A percentile compares a stretch with the other conserved stretches of the same genome.
These are phyloP conservation scores for Chelonia mydas DNA, from an alignment of 2,797 vertebrate genomes.

Conservation along the genomic window DNA sequence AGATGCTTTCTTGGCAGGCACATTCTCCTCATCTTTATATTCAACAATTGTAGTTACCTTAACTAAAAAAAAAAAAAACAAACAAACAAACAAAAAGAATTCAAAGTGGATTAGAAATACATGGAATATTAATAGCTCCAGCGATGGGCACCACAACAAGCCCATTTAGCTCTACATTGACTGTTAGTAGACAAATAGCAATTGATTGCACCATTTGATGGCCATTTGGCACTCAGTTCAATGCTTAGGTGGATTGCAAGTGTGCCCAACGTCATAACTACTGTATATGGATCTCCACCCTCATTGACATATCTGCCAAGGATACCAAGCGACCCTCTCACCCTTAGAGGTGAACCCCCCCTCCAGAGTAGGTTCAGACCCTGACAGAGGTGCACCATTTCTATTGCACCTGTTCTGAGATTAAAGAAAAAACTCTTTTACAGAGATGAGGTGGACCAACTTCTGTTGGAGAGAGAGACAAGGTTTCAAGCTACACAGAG, in stretches of 20 bases:
- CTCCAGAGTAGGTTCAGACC: not conserved
- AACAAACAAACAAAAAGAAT: not conserved
- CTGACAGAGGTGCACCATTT: not conserved
- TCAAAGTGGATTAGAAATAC: not conserved
- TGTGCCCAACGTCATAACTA: not conserved
- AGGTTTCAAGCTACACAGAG: not conserved
- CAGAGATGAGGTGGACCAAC: not conserved
- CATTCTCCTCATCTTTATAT: conserved; percentile 55
- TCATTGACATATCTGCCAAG: not conserved
- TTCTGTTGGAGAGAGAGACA: not conserved
- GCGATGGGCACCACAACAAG: not conserved
- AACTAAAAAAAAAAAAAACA: conserved; percentile 51
- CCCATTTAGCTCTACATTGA: accelerated
- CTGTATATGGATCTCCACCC: too few species aligned
- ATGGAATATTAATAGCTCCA: not conserved
- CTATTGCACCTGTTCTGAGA: not conserved
- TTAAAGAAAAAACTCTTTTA: not conserved
- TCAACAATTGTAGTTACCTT: conserved; percentile 77
- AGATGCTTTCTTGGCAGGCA: conserved; percentile 49
- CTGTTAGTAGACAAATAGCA: accelerated
- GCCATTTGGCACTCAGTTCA: not conserved
- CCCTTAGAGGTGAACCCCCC: not conserved
- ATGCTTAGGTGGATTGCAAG: not conserved
- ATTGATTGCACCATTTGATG: not conserved
- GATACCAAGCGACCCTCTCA: not conserved